A percentile compares a stretch with the other conserved stretches of the same genome.
Conservation (phyloP, 2,113 vertebrate genomes). For the Pituophis catenifer region DNA sequence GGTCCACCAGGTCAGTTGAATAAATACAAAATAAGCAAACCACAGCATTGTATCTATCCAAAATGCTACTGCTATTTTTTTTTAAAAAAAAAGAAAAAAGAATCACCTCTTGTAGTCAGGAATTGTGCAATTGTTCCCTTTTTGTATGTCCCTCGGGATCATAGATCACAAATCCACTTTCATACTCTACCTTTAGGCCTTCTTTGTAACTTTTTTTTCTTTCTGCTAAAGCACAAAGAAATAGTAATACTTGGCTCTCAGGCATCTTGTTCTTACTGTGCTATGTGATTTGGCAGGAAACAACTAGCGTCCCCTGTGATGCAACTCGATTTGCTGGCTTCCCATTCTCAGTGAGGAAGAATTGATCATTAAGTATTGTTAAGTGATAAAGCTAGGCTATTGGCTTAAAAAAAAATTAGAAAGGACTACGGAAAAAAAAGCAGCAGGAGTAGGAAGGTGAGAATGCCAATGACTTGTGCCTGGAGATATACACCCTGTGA, state of each 20-base stretch:
- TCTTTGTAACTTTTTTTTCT: constrained; percentile 58
- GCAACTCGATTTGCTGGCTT: constrained; percentile 55
- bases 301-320: constrained; percentile 65
- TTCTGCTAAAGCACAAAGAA: constrained; percentile 55
- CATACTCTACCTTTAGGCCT: constrained; percentile 64
- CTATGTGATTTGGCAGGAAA: constrained; percentile 61
- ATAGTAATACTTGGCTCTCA: constrained; percentile 33
- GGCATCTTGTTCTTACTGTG: constrained; percentile 60
- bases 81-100: neutral
- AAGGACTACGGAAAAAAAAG: constrained; percentile 22
- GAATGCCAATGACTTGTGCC: constrained; percentile 58
- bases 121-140: constrained; percentile 52
- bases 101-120: constrained; percentile 42
- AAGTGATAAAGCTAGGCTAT: constrained; percentile 61
- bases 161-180: constrained; percentile 55
- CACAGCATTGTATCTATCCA: constrained; percentile 33
- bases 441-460: neutral
- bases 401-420: constrained; percentile 44
- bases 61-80: constrained; percentile 38
- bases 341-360: constrained; percentile 61
- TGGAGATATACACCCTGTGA: constrained; percentile 46
- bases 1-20: neutral
- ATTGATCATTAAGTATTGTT: constrained; percentile 63
- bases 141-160: constrained; percentile 53
- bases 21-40: constrained; percentile 8